Evolutionary conservation across 2,888 invertebrate genomes (phyloP).

Genomic region (Formica aserva): DNA sequence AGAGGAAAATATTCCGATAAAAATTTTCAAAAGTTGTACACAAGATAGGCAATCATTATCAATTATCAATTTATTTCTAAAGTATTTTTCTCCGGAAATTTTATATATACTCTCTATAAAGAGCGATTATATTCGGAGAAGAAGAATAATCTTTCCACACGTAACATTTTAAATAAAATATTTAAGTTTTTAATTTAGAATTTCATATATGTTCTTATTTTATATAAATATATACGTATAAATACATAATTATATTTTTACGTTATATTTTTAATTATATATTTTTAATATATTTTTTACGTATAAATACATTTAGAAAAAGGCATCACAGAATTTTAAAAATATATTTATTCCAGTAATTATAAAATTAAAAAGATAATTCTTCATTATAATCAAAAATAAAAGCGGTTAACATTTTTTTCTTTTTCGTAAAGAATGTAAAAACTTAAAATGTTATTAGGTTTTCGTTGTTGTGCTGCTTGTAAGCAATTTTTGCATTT

Average conservation of each 20-base stretch:
- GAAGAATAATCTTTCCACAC: not conserved
- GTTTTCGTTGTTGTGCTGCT: not conserved
- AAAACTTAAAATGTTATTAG: not conserved
- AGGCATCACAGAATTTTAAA: too few relatives aligned
- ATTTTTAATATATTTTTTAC: too few relatives aligned
- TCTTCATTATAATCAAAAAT: not conserved
- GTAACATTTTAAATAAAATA: not conserved
- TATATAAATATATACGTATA: too few relatives aligned
- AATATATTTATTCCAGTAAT: not conserved
- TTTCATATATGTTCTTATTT: not conserved
- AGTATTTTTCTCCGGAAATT: not conserved
- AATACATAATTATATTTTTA: too few relatives aligned
- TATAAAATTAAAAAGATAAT: not conserved
- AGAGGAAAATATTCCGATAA: not conserved
- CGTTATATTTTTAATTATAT: too few relatives aligned
- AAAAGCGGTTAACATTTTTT: not conserved
- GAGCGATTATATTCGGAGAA: not conserved
- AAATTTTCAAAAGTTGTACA: not conserved
- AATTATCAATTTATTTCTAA: not conserved
- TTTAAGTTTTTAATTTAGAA: not conserved
- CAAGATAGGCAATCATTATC: not conserved
- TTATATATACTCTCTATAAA: not conserved
- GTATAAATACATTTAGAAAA: too few relatives aligned
- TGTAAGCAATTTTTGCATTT: not conserved
- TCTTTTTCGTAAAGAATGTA: not conserved